phyloP scores from a whole-genome alignment of 1,140 invertebrate species.

The Macrobrachium rosenbergii region DNA sequence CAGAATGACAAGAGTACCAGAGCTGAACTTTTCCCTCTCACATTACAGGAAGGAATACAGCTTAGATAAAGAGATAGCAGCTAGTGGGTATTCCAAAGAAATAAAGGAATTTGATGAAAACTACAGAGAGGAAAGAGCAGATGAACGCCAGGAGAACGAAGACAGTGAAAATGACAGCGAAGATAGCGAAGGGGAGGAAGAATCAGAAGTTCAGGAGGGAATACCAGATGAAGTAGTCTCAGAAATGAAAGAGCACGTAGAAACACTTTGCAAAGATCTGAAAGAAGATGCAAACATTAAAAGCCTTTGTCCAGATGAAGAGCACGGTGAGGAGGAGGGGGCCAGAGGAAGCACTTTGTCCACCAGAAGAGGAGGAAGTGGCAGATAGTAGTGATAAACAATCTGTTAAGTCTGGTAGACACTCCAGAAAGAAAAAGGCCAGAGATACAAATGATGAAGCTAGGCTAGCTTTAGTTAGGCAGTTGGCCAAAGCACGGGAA shows the following conservation, averaged over 20 bases:
- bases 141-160: conserved; percentile 70
- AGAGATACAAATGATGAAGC: conserved; percentile 48
- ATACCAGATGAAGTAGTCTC: conserved; percentile 64
- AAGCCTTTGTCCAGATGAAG: conserved; percentile 33
- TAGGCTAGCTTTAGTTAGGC: conserved; percentile 51
- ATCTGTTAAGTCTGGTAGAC: background rate
- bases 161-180: conserved; percentile 68
- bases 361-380: conserved; percentile 62
- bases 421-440: conserved; percentile 28
- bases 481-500: conserved; percentile 65
- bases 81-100: conserved; percentile 90
- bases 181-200: conserved; percentile 67
- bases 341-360: conserved; percentile 39
- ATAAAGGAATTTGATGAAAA: conserved; percentile 76
- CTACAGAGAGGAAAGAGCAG: conserved; percentile 72
- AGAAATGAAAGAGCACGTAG: conserved; percentile 32
- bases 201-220: conserved; percentile 65
- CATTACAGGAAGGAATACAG: conserved; percentile 80
- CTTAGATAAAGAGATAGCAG: conserved; percentile 90
- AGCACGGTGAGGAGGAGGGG: conserved; percentile 20
- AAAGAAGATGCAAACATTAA: conserved; percentile 59
- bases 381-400: conserved; percentile 57
- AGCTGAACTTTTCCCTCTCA: conserved; percentile 58
- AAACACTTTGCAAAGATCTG: conserved; percentile 62
- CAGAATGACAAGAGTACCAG: background rate